Percentiles rank a stretch among this genome's conserved stretches.
phyloP scores from a whole-genome alignment of 2,888 invertebrate genomes.

The Sphaeridia pumilis region DNA sequence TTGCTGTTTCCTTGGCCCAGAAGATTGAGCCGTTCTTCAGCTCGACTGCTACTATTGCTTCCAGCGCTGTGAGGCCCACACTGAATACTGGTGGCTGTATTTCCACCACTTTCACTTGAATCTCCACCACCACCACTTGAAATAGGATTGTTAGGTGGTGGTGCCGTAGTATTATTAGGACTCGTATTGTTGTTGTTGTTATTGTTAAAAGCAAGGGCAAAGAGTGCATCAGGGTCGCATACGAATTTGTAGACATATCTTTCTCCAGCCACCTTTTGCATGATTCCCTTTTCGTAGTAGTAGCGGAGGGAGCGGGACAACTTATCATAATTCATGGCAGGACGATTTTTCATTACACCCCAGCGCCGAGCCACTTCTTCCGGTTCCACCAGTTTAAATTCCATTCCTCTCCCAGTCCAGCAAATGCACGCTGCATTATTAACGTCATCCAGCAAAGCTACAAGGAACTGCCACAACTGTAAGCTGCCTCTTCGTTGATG shows the following conservation, averaged over 20 bases:
- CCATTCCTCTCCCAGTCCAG: constrained; percentile 88
- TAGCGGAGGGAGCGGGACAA: constrained; percentile 85
- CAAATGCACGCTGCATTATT: constrained; percentile 48
- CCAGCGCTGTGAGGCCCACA: neutral
- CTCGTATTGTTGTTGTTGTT: constrained; percentile 9
- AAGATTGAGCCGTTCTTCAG: neutral
- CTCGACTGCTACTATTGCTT: neutral
- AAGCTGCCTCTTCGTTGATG: constrained; percentile 67
- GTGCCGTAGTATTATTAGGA: neutral
- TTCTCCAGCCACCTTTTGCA: constrained; percentile 95
- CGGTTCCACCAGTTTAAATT: constrained; percentile 90
- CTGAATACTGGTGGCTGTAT: neutral
- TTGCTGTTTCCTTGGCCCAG: neutral
- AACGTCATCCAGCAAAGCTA: constrained; percentile 52
- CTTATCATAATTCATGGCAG: constrained; percentile 97
- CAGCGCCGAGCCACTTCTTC: constrained; percentile 91
- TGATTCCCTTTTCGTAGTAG: constrained; percentile 96
- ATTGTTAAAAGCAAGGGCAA: constrained; percentile 59
- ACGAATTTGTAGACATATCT: constrained; percentile 95
- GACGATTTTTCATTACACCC: constrained; percentile 93
- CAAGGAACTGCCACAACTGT: constrained; percentile 91
- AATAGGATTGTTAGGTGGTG: neutral
- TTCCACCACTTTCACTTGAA: neutral
- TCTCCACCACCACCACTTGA: neutral
- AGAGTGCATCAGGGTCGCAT: constrained; percentile 82